Evolutionary conservation across 2,113 vertebrate species (phyloP).

Genomic region (Chlamydotis undulata): DNA sequence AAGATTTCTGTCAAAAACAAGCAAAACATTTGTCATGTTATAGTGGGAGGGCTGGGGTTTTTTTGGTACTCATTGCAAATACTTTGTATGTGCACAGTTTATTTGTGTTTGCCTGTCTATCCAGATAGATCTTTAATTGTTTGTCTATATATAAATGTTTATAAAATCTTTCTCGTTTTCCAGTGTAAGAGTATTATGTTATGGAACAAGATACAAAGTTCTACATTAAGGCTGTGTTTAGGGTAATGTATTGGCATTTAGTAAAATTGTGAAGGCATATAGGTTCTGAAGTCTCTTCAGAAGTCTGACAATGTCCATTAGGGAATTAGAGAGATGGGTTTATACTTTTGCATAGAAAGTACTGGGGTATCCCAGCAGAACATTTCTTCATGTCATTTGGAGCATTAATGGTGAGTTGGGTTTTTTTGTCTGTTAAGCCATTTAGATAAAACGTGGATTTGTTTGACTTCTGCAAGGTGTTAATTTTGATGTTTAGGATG

Average conservation of each 20-base stretch:
- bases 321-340: not conserved
- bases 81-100: not conserved
- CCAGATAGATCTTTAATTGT: not conserved
- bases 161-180: not conserved
- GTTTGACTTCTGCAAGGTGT: not conserved
- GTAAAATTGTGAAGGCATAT: not conserved
- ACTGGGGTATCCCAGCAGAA: not conserved
- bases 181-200: not conserved
- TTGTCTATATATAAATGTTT: too few species aligned
- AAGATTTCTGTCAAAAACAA: not conserved
- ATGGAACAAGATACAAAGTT: not conserved
- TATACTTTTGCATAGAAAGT: not conserved
- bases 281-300: not conserved
- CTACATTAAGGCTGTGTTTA: not conserved
- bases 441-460: not conserved
- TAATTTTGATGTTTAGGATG: not conserved
- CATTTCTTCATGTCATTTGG: not conserved
- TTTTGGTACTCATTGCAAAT: not conserved
- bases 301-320: not conserved
- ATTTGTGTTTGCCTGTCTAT: not conserved
- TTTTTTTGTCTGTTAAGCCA: not conserved
- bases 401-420: not conserved
- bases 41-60: fast-evolving
- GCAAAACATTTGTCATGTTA: not conserved
- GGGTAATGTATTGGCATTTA: not conserved